Conservation (phyloP, 2,113 vertebrate genomes). For the Epinephelus cyanopodus region DNA sequence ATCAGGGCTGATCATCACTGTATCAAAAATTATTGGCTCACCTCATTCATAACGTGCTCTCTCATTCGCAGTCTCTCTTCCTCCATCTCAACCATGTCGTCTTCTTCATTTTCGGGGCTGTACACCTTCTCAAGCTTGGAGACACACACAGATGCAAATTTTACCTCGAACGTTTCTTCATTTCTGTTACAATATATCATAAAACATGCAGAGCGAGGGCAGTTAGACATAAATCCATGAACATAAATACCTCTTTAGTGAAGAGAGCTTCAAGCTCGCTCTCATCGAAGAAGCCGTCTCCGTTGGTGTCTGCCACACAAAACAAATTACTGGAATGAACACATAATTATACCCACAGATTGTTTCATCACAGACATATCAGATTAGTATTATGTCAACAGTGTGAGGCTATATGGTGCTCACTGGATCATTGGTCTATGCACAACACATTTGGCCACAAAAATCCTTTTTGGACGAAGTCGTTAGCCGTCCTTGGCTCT, state of each 20-base stretch:
- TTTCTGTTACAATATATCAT: background rate
- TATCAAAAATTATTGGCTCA: conserved; percentile 51
- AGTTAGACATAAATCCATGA: conserved; percentile 57
- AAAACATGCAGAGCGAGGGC: background rate
- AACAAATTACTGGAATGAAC: background rate
- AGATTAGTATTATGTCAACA: background rate
- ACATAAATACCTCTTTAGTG: conserved; percentile 91
- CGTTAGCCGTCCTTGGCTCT: background rate
- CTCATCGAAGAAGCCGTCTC: conserved; percentile 93
- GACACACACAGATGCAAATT: conserved; percentile 23
- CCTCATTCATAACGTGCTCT: conserved; percentile 96
- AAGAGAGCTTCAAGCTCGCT: conserved; percentile 95
- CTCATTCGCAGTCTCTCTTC: conserved; percentile 95
- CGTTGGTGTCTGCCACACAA: conserved; percentile 89
- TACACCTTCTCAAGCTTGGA: conserved; percentile 93
- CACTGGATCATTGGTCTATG: background rate
- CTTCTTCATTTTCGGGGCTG: conserved; percentile 90
- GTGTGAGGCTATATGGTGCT: background rate
- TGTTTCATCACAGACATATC: background rate
- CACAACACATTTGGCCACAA: background rate
- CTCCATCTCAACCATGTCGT: conserved; percentile 96
- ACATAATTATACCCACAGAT: background rate
- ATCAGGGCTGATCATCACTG: background rate
- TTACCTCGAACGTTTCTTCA: background rate
- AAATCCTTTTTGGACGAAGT: background rate